Percentiles rank a stretch among this genome's conserved stretches.
Conservation (phyloP, 2,888 invertebrate genomes). For the Tinea pellionella region DNA sequence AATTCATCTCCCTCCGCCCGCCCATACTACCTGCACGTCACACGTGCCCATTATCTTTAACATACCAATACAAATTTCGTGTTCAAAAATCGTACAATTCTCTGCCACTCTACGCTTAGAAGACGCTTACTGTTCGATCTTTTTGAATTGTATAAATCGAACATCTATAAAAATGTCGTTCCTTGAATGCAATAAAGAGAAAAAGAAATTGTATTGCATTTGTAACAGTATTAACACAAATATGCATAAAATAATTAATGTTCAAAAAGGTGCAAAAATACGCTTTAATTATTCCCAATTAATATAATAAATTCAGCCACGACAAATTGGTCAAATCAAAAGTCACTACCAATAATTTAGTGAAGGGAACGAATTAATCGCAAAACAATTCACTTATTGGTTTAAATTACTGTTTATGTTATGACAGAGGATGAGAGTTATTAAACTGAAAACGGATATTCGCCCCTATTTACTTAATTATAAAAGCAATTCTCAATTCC, state of each 20-base stretch:
- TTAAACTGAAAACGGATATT: background rate
- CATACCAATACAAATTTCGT: conserved; percentile 6
- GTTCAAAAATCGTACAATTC: background rate
- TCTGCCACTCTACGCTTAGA: background rate
- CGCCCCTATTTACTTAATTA: conserved; percentile 2
- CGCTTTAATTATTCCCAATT: too few relatives aligned
- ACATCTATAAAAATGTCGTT: too few relatives aligned
- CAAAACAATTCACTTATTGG: conserved; percentile 5
- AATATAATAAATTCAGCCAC: too few relatives aligned
- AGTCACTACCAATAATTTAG: background rate
- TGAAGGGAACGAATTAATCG: background rate
- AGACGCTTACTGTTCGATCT: too few relatives aligned
- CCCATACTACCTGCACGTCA: background rate
- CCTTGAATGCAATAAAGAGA: too few relatives aligned
- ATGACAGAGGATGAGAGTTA: background rate
- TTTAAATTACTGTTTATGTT: background rate
- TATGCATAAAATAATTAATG: too few relatives aligned
- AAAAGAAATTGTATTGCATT: too few relatives aligned
- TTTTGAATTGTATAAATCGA: too few relatives aligned
- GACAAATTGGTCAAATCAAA: too few relatives aligned
- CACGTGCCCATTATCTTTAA: conserved; percentile 6
- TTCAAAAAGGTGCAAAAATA: too few relatives aligned
- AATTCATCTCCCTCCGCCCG: conserved; percentile 11
- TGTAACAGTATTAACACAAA: too few relatives aligned
- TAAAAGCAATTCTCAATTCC: background rate